A percentile compares a stretch with the other conserved stretches of the same genome.
These are phyloP conservation scores for Anthopleura sola DNA, from an alignment of 64 coral and sea anemone genomes.

Conservation along the genomic window DNA sequence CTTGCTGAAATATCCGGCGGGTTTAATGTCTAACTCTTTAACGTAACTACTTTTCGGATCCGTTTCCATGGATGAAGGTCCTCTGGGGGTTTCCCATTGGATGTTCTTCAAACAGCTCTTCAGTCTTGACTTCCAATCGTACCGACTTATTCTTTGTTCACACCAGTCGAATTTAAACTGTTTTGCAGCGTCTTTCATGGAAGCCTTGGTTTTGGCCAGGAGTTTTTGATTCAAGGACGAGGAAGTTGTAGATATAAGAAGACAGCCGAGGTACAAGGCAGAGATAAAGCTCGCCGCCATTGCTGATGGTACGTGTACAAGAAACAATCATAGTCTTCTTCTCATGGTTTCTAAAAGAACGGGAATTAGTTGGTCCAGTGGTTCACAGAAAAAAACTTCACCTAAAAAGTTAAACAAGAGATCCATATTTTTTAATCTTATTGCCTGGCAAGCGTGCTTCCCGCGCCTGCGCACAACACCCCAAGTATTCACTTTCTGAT, in stretches of 20 bases:
- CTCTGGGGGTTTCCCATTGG: constrained; percentile 26
- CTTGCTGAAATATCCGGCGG: constrained; percentile 67
- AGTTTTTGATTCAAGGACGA: not conserved
- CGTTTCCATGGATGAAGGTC: constrained; percentile 25
- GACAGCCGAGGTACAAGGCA: not conserved
- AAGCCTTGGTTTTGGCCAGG: not conserved
- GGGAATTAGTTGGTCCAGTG: not conserved
- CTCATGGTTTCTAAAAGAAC: not conserved
- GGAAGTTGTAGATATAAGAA: not conserved
- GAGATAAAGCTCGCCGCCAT: not conserved
- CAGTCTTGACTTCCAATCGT: constrained; percentile 59
- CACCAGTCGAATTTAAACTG: constrained; percentile 50
- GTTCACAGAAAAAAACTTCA: not conserved
- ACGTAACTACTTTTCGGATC: constrained; percentile 45
- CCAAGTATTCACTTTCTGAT: not conserved
- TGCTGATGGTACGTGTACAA: not conserved
- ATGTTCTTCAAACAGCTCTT: constrained; percentile 29
- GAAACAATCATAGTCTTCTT: not conserved
- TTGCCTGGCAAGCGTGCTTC: too few relatives aligned
- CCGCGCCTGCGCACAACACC: not conserved
- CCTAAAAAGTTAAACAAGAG: not conserved
- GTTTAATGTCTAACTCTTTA: constrained; percentile 38
- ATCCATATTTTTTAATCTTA: too few relatives aligned
- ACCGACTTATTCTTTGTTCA: constrained; percentile 43
- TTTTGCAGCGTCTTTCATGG: constrained; percentile 3